A percentile compares a stretch with the other conserved stretches of the same genome.
phyloP scores from a whole-genome alignment of 2,113 vertebrate species.

The Eleginops maclovinus region DNA sequence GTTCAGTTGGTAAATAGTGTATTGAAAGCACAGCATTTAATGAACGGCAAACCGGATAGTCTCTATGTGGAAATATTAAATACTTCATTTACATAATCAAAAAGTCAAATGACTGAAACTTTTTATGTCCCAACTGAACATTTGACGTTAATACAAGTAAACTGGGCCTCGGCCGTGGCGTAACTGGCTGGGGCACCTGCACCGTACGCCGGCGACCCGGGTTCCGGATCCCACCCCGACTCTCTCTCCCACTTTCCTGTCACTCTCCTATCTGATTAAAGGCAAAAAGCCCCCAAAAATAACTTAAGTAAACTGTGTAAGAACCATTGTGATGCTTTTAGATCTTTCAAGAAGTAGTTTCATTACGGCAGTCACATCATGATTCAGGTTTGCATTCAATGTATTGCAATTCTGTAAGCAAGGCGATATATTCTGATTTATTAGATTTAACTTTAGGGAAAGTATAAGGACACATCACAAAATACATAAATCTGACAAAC shows the following conservation, averaged over 20 bases:
- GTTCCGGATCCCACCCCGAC: too few species aligned
- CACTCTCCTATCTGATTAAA: too few species aligned
- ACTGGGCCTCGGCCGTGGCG: too few species aligned
- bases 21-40: background rate
- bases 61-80: background rate
- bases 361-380: background rate
- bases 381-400: background rate
- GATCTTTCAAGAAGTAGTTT: too few species aligned
- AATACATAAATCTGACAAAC: too few species aligned
- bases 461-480: background rate
- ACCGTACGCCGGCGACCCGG: too few species aligned
- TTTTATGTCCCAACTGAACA: background rate
- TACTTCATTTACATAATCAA: background rate
- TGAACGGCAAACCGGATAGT: background rate
- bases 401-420: background rate
- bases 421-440: background rate
- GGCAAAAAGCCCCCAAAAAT: too few species aligned
- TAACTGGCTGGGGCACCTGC: too few species aligned
- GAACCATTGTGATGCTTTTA: too few species aligned
- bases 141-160: background rate
- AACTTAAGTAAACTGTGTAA: too few species aligned
- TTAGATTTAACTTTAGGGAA: background rate
- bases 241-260: too few species aligned
- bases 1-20: background rate
- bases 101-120: background rate